Evolutionary conservation across 2,797 vertebrate genomes (phyloP).

Genomic region (Danio tinwini): DNA sequence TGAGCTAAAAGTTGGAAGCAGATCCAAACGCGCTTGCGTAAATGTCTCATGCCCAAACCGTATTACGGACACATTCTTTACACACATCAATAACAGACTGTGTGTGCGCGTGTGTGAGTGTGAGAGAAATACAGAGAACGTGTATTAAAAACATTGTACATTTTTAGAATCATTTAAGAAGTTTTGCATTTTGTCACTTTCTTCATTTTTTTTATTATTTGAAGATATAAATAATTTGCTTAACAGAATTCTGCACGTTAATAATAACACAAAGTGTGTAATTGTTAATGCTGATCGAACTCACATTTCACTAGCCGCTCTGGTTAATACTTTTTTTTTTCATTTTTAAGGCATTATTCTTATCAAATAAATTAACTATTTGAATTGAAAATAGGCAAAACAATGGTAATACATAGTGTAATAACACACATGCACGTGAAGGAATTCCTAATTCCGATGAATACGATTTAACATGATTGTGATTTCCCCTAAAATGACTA

Average conservation of each 20-base stretch:
- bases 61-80: background rate
- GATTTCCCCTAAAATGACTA: constrained; percentile 90
- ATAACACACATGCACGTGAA: constrained; percentile 74
- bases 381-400: constrained; percentile 86
- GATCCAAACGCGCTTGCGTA: constrained; percentile 8
- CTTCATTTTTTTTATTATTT: too few relatives aligned
- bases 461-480: constrained; percentile 94
- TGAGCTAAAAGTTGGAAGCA: constrained; percentile 30
- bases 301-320: constrained; percentile 86
- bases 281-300: constrained; percentile 53
- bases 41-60: constrained; percentile 1
- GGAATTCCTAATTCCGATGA: constrained; percentile 89
- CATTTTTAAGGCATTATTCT: constrained; percentile 86
- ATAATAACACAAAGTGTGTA: too few relatives aligned
- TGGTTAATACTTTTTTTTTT: constrained; percentile 81
- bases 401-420: background rate
- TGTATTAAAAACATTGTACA: background rate
- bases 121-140: background rate
- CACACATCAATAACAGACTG: background rate
- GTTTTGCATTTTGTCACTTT: too few relatives aligned
- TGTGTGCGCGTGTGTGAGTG: background rate
- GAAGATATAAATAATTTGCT: too few relatives aligned
- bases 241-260: too few relatives aligned
- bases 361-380: constrained; percentile 75
- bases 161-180: too few relatives aligned